phyloP scores from a whole-genome alignment of 2,888 invertebrate genomes.

The Monopis laevigella region DNA sequence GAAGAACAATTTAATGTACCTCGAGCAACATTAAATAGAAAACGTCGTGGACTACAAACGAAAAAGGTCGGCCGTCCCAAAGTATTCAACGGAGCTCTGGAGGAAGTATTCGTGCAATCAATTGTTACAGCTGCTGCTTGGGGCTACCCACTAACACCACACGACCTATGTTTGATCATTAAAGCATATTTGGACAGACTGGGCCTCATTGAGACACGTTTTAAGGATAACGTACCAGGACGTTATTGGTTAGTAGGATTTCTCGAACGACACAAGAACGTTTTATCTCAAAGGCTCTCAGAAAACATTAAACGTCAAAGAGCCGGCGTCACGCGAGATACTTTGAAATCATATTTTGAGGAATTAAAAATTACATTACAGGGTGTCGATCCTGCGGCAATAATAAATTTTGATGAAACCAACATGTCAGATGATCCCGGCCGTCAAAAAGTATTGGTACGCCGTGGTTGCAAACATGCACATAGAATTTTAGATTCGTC shows the following conservation, averaged over 20 bases:
- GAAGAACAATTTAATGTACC: slow-evolving; percentile 1
- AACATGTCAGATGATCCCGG: slow-evolving; percentile 8
- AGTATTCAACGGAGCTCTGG: not conserved
- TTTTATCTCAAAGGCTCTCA: not conserved
- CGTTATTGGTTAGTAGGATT: not conserved
- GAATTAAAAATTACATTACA: not conserved
- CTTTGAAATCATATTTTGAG: slow-evolving; percentile 6
- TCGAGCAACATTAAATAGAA: not conserved
- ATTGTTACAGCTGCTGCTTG: not conserved
- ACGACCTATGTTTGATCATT: not conserved
- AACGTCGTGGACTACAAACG: not conserved
- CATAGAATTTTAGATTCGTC: slow-evolving; percentile 12
- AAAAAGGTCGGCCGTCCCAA: not conserved
- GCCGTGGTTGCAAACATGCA: slow-evolving; percentile 10
- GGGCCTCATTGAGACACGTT: not conserved
- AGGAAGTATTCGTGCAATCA: not conserved
- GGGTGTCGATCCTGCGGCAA: not conserved
- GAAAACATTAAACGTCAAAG: slow-evolving; percentile 14
- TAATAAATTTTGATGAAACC: slow-evolving; percentile 11
- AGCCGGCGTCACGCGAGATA: slow-evolving; percentile 14
- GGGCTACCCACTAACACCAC: slow-evolving; percentile 1
- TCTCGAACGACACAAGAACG: not conserved
- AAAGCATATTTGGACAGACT: slow-evolving; percentile 4
- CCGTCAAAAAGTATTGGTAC: not conserved
- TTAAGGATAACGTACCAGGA: slow-evolving; percentile 4